Percentiles rank a stretch among this genome's conserved stretches.
phyloP scores from a whole-genome alignment of 35 echinoderm and acorn worm species.

The Anneissia japonica region DNA sequence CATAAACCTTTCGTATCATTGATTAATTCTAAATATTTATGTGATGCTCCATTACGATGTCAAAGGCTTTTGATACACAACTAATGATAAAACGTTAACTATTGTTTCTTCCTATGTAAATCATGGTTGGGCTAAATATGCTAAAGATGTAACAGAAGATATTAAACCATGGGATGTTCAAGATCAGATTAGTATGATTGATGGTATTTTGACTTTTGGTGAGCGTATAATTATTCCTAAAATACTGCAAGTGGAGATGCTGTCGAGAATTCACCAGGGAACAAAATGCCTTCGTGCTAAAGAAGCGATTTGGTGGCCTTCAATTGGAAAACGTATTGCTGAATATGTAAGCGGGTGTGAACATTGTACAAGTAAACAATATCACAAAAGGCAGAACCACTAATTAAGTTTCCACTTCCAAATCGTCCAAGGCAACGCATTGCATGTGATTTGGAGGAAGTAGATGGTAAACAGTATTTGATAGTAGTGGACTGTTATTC shows the following conservation, averaged over 20 bases:
- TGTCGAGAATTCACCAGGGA: neutral
- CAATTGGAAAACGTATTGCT: neutral
- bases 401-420: constrained; percentile 5
- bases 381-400: constrained; percentile 1
- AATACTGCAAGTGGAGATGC: neutral
- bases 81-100: neutral
- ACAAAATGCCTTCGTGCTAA: constrained; percentile 11
- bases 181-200: neutral
- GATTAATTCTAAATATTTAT: constrained; percentile 3
- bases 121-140: neutral
- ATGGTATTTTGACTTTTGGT: neutral
- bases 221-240: neutral
- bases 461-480: constrained; percentile 13
- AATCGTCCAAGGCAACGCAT: constrained; percentile 15
- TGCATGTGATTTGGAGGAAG: constrained; percentile 19
- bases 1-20: constrained; percentile 19
- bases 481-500: constrained; percentile 14
- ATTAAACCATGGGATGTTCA: neutral
- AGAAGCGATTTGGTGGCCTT: constrained; percentile 23
- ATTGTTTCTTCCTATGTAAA: constrained; percentile 3
- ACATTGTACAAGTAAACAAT: neutral
- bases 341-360: constrained; percentile 8
- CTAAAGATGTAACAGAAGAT: neutral
- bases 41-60: neutral
- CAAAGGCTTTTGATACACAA: neutral